Conservation (phyloP, 2,888 invertebrate species). For the Ecdyonurus torrentis region DNA sequence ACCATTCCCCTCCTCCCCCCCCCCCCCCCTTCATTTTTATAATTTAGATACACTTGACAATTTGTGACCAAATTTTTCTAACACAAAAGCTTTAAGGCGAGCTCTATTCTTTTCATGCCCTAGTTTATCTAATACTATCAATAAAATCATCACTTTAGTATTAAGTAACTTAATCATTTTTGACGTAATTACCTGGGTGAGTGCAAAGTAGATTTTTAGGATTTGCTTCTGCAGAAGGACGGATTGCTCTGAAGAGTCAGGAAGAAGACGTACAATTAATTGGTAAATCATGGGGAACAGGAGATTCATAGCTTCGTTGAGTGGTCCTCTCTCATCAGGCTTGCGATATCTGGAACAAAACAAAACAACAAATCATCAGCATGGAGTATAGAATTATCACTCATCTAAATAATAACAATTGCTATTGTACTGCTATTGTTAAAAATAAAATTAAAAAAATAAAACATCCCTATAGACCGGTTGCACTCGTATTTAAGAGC, state of each 20-base stretch:
- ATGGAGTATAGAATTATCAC: no score
- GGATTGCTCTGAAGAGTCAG: slow-evolving; percentile 73
- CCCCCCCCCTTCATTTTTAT: no score
- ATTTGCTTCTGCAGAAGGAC: slow-evolving; percentile 89
- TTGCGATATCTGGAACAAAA: slow-evolving; percentile 60
- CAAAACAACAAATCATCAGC: background rate
- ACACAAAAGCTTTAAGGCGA: no score
- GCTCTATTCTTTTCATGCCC: no score
- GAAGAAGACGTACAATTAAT: slow-evolving; percentile 57
- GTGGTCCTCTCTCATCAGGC: slow-evolving; percentile 69
- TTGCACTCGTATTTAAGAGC: no score
- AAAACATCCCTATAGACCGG: no score
- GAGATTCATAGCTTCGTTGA: slow-evolving; percentile 90
- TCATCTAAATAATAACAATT: no score
- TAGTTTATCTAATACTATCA: no score
- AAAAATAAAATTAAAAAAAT: slow-evolving; percentile 6
- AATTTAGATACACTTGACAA: no score
- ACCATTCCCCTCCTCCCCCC: no score
- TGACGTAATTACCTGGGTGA: slow-evolving; percentile 50
- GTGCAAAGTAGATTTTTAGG: slow-evolving; percentile 78
- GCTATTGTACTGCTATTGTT: background rate
- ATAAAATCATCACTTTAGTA: background rate
- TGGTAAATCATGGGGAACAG: slow-evolving; percentile 84
- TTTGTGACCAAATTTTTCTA: no score
- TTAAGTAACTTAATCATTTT: background rate